A percentile compares a stretch with the other conserved stretches of the same genome.
These are phyloP conservation scores for Pampusana beccarii DNA, from an alignment of 2,113 vertebrate genomes.

Conservation along the genomic window DNA sequence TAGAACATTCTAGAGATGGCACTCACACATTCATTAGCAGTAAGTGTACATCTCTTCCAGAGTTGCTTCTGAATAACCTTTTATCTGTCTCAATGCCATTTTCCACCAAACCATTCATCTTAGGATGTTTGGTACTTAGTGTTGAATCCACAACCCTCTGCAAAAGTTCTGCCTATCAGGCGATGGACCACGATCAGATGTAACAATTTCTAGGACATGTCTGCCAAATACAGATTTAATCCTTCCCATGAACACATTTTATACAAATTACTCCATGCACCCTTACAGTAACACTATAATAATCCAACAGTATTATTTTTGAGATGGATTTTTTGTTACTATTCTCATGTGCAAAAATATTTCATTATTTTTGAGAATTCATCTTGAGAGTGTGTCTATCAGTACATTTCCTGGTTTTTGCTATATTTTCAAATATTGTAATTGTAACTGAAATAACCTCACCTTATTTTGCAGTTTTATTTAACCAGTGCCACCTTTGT, in stretches of 20 bases:
- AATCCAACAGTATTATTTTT: background rate
- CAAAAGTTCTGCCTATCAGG: background rate
- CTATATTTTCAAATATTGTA: background rate
- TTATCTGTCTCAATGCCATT: background rate
- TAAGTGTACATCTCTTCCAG: background rate
- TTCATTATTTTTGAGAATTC: background rate
- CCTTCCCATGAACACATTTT: background rate
- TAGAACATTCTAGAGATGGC: background rate
- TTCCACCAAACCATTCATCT: background rate
- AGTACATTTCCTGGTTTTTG: background rate
- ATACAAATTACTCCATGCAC: background rate
- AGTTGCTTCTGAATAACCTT: background rate
- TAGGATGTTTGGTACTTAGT: background rate
- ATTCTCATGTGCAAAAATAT: background rate
- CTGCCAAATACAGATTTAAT: background rate
- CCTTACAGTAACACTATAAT: background rate
- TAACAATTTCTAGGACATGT: background rate
- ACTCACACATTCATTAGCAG: background rate
- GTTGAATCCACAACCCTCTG: background rate
- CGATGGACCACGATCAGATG: background rate
- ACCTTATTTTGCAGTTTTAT: background rate
- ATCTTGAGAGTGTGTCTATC: background rate
- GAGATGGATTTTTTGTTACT: background rate
- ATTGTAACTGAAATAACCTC: background rate
- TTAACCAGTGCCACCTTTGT: background rate